Evolutionary conservation across 1,140 invertebrate genomes (phyloP).

Genomic region (Drosophila chauvacae): DNA sequence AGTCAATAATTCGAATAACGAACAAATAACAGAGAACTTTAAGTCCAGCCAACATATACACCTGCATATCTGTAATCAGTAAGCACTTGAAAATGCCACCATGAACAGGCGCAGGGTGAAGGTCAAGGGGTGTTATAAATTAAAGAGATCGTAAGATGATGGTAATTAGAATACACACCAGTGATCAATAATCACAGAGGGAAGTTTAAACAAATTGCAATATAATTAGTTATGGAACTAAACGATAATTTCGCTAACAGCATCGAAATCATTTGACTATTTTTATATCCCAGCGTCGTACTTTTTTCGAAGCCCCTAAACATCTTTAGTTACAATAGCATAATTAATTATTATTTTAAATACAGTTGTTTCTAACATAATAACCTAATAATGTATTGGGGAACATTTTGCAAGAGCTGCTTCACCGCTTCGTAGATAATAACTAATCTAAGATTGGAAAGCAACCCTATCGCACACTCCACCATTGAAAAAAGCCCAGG

Average conservation of each 20-base stretch:
- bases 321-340: too few species aligned
- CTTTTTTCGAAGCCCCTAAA: too few species aligned
- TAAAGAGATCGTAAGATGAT: background rate
- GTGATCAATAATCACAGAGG: background rate
- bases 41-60: background rate
- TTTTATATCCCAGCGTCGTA: too few species aligned
- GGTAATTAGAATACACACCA: background rate
- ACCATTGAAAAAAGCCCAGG: constrained; percentile 19
- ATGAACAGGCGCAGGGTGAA: background rate
- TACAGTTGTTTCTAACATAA: background rate
- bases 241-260: too few species aligned
- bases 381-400: background rate
- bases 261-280: too few species aligned
- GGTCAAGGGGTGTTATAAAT: background rate
- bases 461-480: background rate
- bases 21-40: background rate
- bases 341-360: background rate
- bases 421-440: background rate
- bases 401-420: background rate
- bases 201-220: too few species aligned
- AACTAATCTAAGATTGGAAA: background rate
- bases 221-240: too few species aligned
- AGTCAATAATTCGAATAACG: background rate
- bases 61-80: constrained; percentile 2
- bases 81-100: constrained; percentile 12